phyloP scores from a whole-genome alignment of 2,113 vertebrate genomes.

The Electrona antarctica region DNA sequence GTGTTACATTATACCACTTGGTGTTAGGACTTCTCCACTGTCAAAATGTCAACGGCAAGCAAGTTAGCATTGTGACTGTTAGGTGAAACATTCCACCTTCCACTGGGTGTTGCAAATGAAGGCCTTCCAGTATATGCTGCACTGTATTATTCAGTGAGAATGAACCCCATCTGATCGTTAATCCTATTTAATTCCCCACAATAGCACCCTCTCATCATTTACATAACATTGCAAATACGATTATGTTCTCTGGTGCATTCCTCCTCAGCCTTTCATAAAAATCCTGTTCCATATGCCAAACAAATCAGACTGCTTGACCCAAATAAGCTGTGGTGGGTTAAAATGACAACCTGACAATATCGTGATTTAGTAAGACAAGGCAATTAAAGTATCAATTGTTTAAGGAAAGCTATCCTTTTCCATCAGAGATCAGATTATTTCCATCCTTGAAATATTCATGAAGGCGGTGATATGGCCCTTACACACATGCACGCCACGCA shows the following conservation, averaged over 20 bases:
- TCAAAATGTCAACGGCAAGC: too few species aligned
- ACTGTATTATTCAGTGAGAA: slow-evolving; percentile 31
- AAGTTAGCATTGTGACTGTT: not conserved
- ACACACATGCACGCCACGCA: too few species aligned
- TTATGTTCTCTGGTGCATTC: slow-evolving; percentile 46
- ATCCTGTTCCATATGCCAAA: slow-evolving; percentile 28
- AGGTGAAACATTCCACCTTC: slow-evolving; percentile 1
- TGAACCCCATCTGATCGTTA: slow-evolving; percentile 44
- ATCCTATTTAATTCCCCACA: slow-evolving; percentile 58
- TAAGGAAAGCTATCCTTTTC: slow-evolving; percentile 12
- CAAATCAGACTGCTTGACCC: slow-evolving; percentile 28
- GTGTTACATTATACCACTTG: too few species aligned
- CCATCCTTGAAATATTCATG: not conserved
- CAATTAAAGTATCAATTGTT: not conserved
- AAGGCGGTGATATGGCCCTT: not conserved
- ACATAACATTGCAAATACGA: slow-evolving; percentile 56
- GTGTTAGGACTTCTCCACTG: not conserved
- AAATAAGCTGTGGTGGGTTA: slow-evolving; percentile 16
- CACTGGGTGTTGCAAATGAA: slow-evolving; percentile 32
- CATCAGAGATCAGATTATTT: not conserved
- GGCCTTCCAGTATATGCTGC: slow-evolving; percentile 16
- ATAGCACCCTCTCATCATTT: slow-evolving; percentile 45
- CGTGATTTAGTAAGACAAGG: not conserved
- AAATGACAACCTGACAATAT: not conserved
- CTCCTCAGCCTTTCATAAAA: slow-evolving; percentile 36